phyloP scores from a whole-genome alignment of 2,888 invertebrate genomes.

The Sminthurinus aureus region DNA sequence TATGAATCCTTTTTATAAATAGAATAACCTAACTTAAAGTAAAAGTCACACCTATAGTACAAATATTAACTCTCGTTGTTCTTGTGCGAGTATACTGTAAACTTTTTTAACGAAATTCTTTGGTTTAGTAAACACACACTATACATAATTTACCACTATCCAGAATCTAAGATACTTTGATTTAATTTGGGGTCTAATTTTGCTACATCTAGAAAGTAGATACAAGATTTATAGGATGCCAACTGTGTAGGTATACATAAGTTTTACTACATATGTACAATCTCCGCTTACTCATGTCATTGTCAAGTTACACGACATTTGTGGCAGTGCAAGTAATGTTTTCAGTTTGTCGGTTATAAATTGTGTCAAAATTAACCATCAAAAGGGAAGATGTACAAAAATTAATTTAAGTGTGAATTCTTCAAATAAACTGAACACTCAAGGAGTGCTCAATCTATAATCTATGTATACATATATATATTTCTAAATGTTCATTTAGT shows the following conservation, averaged over 20 bases:
- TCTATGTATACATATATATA: background rate
- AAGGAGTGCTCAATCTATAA: background rate
- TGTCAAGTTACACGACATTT: background rate
- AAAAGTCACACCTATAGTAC: too few species aligned
- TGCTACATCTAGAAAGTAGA: background rate
- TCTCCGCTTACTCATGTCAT: background rate
- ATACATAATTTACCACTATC: too few species aligned
- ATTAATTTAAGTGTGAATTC: background rate
- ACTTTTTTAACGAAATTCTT: too few species aligned
- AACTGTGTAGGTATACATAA: background rate
- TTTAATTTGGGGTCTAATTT: too few species aligned
- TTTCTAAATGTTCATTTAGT: background rate
- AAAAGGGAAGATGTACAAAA: background rate
- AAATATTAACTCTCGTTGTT: too few species aligned
- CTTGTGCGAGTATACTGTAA: too few species aligned
- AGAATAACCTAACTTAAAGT: too few species aligned
- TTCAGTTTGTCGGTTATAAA: background rate
- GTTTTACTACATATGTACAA: too few species aligned
- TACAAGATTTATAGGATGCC: background rate
- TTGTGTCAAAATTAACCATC: background rate
- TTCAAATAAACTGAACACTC: background rate
- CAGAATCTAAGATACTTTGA: too few species aligned
- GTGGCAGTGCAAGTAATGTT: background rate
- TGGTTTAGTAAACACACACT: too few species aligned
- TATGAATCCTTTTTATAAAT: background rate